These are phyloP conservation scores for Capitulum mitella DNA, from an alignment of 2,888 invertebrate genomes.

Conservation along the genomic window DNA sequence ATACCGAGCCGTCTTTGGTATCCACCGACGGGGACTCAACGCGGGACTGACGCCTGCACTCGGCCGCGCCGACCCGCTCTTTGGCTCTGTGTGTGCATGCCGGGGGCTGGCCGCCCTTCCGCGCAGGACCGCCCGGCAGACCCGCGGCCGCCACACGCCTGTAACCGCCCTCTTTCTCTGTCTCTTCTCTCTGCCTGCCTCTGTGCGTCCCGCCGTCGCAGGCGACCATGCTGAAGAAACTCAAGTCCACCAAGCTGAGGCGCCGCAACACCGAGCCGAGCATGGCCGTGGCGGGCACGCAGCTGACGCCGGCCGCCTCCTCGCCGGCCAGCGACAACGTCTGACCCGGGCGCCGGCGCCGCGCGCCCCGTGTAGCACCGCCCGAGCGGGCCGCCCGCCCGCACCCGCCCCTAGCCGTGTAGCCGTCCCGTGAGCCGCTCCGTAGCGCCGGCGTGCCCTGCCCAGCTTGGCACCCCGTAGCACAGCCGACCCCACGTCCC, in stretches of 20 bases:
- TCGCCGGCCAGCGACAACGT: constrained; percentile 34
- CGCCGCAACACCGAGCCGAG: constrained; percentile 45
- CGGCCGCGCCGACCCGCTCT: not conserved
- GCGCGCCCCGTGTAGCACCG: constrained; percentile 31
- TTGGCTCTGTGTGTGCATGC: too few species aligned
- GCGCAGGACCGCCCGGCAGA: not conserved
- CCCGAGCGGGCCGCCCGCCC: not conserved
- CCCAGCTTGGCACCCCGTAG: constrained; percentile 15
- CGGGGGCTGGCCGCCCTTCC: not conserved
- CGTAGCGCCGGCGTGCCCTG: not conserved
- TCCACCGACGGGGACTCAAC: constrained; percentile 35
- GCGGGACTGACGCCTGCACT: constrained; percentile 21
- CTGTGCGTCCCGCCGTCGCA: constrained; percentile 37
- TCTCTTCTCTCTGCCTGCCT: not conserved
- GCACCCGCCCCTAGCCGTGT: constrained; percentile 6
- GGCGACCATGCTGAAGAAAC: constrained; percentile 53
- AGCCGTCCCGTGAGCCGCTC: not conserved
- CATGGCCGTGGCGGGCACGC: constrained; percentile 38
- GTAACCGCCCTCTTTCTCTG: constrained; percentile 34
- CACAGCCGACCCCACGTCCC: not conserved
- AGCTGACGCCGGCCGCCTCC: constrained; percentile 21
- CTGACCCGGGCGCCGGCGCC: constrained; percentile 32
- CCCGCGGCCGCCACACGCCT: not conserved
- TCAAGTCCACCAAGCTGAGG: constrained; percentile 50
- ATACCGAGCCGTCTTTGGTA: constrained; percentile 57